These are phyloP conservation scores for Oryzias celebensis DNA, from an alignment of 2,113 vertebrate genomes.

Conservation along the genomic window DNA sequence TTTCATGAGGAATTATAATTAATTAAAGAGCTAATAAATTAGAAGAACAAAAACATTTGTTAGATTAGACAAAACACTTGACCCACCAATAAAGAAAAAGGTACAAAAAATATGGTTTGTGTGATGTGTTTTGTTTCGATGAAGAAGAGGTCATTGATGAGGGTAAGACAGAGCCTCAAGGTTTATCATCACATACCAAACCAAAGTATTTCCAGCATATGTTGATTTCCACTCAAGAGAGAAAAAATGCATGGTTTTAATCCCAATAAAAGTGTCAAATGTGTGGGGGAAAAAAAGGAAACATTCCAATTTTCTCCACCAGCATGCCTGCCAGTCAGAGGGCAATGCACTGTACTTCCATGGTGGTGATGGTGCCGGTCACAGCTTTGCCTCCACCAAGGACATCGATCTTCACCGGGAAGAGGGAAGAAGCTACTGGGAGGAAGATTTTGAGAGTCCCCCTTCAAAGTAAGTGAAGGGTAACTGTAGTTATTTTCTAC, in stretches of 20 bases:
- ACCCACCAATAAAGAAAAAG: too few relatives aligned
- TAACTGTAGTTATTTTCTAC: not conserved
- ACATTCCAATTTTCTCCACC: conserved; percentile 48
- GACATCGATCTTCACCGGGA: conserved; percentile 92
- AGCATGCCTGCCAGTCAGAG: conserved; percentile 98
- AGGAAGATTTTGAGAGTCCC: conserved; percentile 94
- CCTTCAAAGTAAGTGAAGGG: conserved; percentile 84
- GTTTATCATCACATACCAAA: too few relatives aligned
- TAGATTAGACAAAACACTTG: too few relatives aligned
- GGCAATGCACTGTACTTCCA: conserved; percentile 97
- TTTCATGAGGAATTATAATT: too few relatives aligned
- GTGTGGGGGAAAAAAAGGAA: not conserved
- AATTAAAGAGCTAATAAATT: too few relatives aligned
- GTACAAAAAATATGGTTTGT: too few relatives aligned
- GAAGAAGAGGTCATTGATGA: too few relatives aligned
- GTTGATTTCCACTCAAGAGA: too few relatives aligned
- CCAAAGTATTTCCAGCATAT: too few relatives aligned
- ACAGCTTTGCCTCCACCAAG: conserved; percentile 90
- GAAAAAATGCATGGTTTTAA: not conserved
- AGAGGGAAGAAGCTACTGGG: conserved; percentile 91
- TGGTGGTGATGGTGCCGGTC: conserved; percentile 86
- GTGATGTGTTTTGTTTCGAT: too few relatives aligned
- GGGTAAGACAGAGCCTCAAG: too few relatives aligned
- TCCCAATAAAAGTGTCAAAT: not conserved
- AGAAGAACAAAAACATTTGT: too few relatives aligned